Base-by-base conservation (phyloP, 23 tunicate species). In the Ciona savignyi region DNA sequence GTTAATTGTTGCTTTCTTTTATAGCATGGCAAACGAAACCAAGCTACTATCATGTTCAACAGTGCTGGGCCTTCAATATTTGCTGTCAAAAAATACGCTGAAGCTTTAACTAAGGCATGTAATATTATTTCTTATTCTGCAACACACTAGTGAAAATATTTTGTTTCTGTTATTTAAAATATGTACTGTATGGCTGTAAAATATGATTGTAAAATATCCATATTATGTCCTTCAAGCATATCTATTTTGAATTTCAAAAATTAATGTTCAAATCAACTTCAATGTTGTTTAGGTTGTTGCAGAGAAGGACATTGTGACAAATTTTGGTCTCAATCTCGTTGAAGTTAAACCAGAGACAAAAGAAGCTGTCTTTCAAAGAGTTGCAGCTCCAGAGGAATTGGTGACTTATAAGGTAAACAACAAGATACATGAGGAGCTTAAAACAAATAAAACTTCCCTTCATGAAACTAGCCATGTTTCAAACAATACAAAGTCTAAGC, bases 61-160 rank as follows among this genome's bases (percentile, higher is more conserved):
- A 86, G 85, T 66, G 87, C 93, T 34, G 93, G 93, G 0, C 95
- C 89, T 21, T 77, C 80, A 0, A 93, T 93, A 32, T 93, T 93
- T 78, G 98, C 93, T 32, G 98, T 93, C 24, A 78, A 86, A 68
- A 93, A 93, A 73, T 93, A 93, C 64, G 98, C 98, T 1, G 93
- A 81, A 21, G 60, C 88, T n/a, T 74, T 93, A 63, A 81, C 29
- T 4, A 86, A 93, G 78, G 85, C 80, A 35, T 25, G 27, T n/a
- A n/a, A n/a, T n/a, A n/a, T n/a, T n/a, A n/a, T n/a, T n/a, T n/a
- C n/a, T n/a, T n/a, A n/a, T n/a, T n/a, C n/a, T n/a, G n/a, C n/a
- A n/a, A n/a, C n/a, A n/a, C n/a, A n/a, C n/a, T n/a, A n/a, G n/a
- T n/a, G n/a, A n/a, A n/a, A n/a, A n/a, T n/a, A n/a, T n/a, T n/a